A percentile compares a stretch with the other conserved stretches of the same genome.
These are phyloP conservation scores for Odontothrips loti DNA, from an alignment of 2,888 invertebrate genomes.

Conservation along the genomic window DNA sequence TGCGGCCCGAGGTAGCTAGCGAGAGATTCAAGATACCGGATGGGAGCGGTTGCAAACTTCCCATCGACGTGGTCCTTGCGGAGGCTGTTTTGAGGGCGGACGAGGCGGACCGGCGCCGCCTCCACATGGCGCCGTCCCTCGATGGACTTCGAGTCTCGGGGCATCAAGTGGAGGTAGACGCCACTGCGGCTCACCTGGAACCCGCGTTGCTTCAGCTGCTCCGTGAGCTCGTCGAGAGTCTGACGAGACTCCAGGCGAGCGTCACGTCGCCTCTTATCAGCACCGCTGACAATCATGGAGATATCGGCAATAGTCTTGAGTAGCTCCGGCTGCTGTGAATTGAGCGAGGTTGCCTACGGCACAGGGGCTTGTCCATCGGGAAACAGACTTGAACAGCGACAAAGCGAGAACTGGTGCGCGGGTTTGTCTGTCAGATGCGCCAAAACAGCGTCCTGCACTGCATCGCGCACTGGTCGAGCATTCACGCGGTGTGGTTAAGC, in stretches of 20 bases:
- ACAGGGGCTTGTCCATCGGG: too few species aligned
- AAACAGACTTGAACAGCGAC: too few species aligned
- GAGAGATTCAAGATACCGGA: slow-evolving; percentile 35
- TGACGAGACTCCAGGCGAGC: slow-evolving; percentile 38
- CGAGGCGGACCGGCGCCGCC: slow-evolving; percentile 42
- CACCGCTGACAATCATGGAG: slow-evolving; percentile 41
- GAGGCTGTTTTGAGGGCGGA: slow-evolving; percentile 32
- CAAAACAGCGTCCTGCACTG: too few species aligned
- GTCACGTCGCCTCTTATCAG: slow-evolving; percentile 40
- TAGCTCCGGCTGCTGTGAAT: slow-evolving; percentile 39
- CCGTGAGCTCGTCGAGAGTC: slow-evolving; percentile 37
- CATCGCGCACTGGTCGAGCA: too few species aligned
- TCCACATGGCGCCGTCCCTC: slow-evolving; percentile 41
- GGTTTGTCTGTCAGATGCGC: too few species aligned
- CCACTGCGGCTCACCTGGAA: slow-evolving; percentile 38
- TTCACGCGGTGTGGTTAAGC: too few species aligned
- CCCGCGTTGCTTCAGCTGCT: slow-evolving; percentile 36
- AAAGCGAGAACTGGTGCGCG: too few species aligned
- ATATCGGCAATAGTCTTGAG: slow-evolving; percentile 42
- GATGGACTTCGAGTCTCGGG: slow-evolving; percentile 36
- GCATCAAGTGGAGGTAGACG: slow-evolving; percentile 39
- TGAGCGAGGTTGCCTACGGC: too few species aligned
- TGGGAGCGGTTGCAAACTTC: slow-evolving; percentile 40
- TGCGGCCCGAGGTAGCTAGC: not conserved
- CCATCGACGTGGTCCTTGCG: slow-evolving; percentile 40